A percentile compares a stretch with the other conserved stretches of the same genome.
These are phyloP conservation scores for Aporrectodea caliginosa DNA, from an alignment of 1,140 invertebrate species.

Conservation along the genomic window DNA sequence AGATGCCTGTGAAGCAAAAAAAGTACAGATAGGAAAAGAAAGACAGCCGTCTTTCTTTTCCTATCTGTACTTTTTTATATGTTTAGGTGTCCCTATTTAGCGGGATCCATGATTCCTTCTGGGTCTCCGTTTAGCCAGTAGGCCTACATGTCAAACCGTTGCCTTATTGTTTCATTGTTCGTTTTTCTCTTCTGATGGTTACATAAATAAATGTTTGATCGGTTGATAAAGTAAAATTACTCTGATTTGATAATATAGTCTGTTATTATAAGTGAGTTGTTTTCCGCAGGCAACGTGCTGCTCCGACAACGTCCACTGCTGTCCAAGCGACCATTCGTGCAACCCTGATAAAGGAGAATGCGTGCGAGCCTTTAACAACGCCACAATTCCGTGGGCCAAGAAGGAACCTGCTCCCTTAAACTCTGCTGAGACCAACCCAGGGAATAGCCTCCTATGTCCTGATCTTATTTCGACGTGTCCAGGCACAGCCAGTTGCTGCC, in stretches of 20 bases:
- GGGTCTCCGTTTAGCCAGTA: too few relatives aligned
- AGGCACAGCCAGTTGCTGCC: background rate
- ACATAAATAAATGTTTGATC: background rate
- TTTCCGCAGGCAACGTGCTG: background rate
- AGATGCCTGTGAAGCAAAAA: too few relatives aligned
- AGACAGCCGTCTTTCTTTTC: too few relatives aligned
- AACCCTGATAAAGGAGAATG: background rate
- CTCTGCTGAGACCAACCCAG: background rate
- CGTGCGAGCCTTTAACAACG: background rate
- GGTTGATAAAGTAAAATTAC: too few relatives aligned
- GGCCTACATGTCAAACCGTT: too few relatives aligned
- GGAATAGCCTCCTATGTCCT: background rate
- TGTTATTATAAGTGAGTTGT: background rate
- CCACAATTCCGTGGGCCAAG: background rate
- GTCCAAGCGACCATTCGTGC: background rate
- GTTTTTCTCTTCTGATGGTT: background rate
- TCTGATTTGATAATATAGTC: too few relatives aligned
- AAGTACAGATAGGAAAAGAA: too few relatives aligned
- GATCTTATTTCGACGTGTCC: background rate
- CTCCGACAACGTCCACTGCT: background rate
- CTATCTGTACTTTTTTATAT: too few relatives aligned
- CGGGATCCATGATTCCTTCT: too few relatives aligned
- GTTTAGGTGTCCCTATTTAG: too few relatives aligned
- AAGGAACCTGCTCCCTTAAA: background rate
- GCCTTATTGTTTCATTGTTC: background rate